These are phyloP conservation scores for Iselma pallidipennis DNA, from an alignment of 2,888 invertebrate genomes.

Conservation along the genomic window DNA sequence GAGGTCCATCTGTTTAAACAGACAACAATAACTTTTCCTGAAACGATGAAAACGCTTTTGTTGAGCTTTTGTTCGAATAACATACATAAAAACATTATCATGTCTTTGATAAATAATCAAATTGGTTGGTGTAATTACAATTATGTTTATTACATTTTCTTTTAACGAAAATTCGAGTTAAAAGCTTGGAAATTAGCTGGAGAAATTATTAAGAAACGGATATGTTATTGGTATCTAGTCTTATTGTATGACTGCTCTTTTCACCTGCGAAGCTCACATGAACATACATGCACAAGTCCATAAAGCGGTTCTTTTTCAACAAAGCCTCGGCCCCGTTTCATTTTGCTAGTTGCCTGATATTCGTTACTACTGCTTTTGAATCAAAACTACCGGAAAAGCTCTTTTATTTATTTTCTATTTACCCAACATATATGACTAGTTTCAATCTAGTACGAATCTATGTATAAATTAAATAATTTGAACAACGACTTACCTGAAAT, in stretches of 20 bases:
- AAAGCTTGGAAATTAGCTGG: neutral
- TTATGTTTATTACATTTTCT: neutral
- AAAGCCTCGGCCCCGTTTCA: constrained; percentile 48
- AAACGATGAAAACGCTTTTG: constrained; percentile 17
- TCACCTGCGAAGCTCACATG: constrained; percentile 20
- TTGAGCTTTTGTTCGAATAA: constrained; percentile 15
- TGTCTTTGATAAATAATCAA: constrained; percentile 5
- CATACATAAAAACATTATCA: neutral
- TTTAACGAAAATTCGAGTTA: neutral
- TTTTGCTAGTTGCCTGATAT: constrained; percentile 45
- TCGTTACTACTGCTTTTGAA: constrained; percentile 44
- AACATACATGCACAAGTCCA: constrained; percentile 28
- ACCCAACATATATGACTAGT: too few relatives aligned
- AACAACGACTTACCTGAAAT: constrained; percentile 86
- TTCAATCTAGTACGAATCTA: neutral
- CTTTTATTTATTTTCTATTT: constrained; percentile 28
- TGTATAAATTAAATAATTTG: neutral
- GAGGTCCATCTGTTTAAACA: constrained; percentile 46
- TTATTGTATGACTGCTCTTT: constrained; percentile 14
- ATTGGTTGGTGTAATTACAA: neutral
- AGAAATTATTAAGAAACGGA: neutral
- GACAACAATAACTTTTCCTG: constrained; percentile 31
- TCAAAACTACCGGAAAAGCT: constrained; percentile 52
- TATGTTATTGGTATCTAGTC: neutral
- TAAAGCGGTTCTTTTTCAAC: constrained; percentile 40